phyloP scores from a whole-genome alignment of 2,888 invertebrate genomes.

The Ormyrus pomaceus region DNA sequence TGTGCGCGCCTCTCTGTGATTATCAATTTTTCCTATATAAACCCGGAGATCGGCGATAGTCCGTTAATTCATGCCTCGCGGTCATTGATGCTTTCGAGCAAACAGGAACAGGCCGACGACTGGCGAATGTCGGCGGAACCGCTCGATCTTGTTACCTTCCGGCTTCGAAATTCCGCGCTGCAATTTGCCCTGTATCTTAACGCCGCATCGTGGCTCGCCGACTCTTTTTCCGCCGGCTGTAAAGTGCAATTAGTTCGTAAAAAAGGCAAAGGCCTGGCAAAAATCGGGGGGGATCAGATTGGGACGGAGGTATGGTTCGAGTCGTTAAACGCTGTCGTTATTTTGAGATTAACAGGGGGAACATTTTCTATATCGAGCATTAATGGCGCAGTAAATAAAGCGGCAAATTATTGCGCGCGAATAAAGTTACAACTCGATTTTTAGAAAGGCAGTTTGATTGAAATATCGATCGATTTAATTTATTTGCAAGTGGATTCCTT shows the following conservation, averaged over 20 bases:
- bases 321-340: too few species aligned
- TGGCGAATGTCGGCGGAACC: background rate
- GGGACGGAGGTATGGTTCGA: too few species aligned
- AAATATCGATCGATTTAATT: too few species aligned
- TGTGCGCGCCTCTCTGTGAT: background rate
- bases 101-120: background rate
- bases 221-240: slow-evolving; percentile 1
- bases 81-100: background rate
- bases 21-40: slow-evolving; percentile 21
- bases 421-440: too few species aligned
- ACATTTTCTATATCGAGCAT: too few species aligned
- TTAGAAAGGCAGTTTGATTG: too few species aligned
- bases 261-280: background rate
- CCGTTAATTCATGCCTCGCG: slow-evolving; percentile 25
- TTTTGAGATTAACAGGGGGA: too few species aligned
- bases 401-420: too few species aligned
- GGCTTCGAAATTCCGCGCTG: slow-evolving; percentile 39
- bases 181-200: slow-evolving; percentile 42
- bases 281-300: background rate
- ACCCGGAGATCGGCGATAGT: slow-evolving; percentile 23
- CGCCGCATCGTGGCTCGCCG: slow-evolving; percentile 12
- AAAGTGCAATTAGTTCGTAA: slow-evolving; percentile 20
- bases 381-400: too few species aligned
- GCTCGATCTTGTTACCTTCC: slow-evolving; percentile 26
- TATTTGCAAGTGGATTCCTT: too few species aligned